A percentile compares a stretch with the other conserved stretches of the same genome.
These are phyloP conservation scores for Empis livida DNA, from an alignment of 2,888 invertebrate genomes.

Conservation along the genomic window DNA sequence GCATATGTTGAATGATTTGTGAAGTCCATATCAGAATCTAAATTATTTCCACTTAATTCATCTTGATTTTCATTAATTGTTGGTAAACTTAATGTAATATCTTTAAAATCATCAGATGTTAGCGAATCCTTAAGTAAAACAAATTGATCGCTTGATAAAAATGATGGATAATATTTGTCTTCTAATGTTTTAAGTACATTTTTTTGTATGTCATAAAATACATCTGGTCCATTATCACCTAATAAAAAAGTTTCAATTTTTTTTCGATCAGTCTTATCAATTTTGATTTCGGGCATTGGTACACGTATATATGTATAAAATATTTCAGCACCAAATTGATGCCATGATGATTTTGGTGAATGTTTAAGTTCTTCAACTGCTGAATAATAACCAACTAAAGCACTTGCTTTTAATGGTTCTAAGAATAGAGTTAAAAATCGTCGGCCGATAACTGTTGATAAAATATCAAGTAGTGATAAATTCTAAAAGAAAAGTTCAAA, in stretches of 20 bases:
- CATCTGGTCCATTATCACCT: conserved; percentile 77
- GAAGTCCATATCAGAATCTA: conserved; percentile 41
- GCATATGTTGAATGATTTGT: conserved; percentile 74
- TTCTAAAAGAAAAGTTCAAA: conserved; percentile 39
- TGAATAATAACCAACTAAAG: conserved; percentile 74
- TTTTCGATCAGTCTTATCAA: conserved; percentile 66
- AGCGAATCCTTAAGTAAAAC: conserved; percentile 41
- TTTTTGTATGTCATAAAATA: conserved; percentile 77
- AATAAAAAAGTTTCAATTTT: conserved; percentile 77
- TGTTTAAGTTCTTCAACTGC: conserved; percentile 72
- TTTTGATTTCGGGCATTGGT: conserved; percentile 66
- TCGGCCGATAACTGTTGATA: conserved; percentile 69
- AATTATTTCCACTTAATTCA: conserved; percentile 19
- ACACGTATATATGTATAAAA: conserved; percentile 79
- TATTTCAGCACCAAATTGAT: conserved; percentile 82
- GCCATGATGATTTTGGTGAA: conserved; percentile 63
- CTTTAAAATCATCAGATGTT: conserved; percentile 33
- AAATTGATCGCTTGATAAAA: conserved; percentile 76
- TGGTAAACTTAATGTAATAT: conserved; percentile 29
- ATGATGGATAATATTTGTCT: conserved; percentile 79
- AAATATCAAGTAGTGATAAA: conserved; percentile 55
- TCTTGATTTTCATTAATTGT: conserved; percentile 21
- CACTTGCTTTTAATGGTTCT: conserved; percentile 69
- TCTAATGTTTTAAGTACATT: conserved; percentile 66
- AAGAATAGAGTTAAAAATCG: conserved; percentile 67